Evolutionary conservation across 2,888 invertebrate species (phyloP), one percentile per base, ranked within the genome.

Genomic region (Coleophora deauratella): DNA sequence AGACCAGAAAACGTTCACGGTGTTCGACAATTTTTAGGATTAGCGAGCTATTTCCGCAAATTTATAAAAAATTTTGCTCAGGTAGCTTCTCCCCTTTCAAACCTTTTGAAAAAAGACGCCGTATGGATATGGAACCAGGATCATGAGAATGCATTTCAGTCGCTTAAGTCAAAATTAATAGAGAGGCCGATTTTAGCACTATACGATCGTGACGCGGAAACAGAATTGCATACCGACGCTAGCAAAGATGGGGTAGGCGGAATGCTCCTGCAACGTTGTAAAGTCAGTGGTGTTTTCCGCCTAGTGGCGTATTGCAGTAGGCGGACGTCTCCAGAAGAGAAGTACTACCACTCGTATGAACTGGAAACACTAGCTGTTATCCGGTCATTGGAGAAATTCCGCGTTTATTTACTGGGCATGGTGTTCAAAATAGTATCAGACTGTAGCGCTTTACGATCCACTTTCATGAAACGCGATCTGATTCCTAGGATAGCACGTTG

Each of bases 401-500:
- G 66, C 9, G 46, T 50, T 1, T 72, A 68, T 42, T 33, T 72
- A 2, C 42, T 59, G 8, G 65, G 64, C 3, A 43, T 47, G 2
- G 34, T 35, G 9, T 50, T 50, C 31, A 48, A 42, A 27, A 51
- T 72, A 6, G 39, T 61, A 1, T 70, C 70, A 0, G 70, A 75
- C 33, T 47, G 46, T 45, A 66, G 65, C 45, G 54, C 59, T 35
- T 45, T 65, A 1, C 38, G 72, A 2, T 49, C 54, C 21, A 58
- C 53, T 8, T 61, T 55, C 3, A 57, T 55, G 8, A 51, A 51
- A 39, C 35, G 37, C 10, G 47, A 51, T 38, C 36, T 51, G n/a
- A 27, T 50, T 13, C 51, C 53, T 54, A 47, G n/a, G n/a, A n/a
- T n/a, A n/a, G n/a, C n/a, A n/a, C n/a, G n/a, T n/a, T n/a, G n/a